Evolutionary conservation across 2,888 invertebrate species (phyloP).

Genomic region (Drosophila cracens): DNA sequence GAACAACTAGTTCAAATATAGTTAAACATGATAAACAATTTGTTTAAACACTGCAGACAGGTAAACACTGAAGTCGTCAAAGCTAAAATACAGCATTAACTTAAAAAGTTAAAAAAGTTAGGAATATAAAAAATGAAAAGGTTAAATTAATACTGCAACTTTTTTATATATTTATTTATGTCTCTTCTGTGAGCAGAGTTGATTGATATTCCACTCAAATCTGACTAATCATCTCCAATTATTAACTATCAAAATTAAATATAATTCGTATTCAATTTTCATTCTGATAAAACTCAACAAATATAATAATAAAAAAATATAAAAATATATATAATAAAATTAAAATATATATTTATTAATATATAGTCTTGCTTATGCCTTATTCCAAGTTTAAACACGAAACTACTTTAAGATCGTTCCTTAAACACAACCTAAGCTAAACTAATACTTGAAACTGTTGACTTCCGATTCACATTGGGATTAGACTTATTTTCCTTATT

Average conservation of each 20-base stretch:
- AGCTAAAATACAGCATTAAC: background rate
- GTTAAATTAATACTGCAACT: background rate
- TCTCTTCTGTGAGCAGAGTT: background rate
- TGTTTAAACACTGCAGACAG: background rate
- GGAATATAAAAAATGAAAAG: background rate
- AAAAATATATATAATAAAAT: no score
- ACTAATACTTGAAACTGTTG: background rate
- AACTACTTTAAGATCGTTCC: background rate
- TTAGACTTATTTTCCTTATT: no score
- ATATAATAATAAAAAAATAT: background rate
- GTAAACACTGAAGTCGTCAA: background rate
- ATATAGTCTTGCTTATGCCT: background rate
- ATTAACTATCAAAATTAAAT: background rate
- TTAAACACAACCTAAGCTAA: accelerated
- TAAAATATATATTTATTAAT: background rate
- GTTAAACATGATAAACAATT: background rate
- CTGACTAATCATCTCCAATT: background rate
- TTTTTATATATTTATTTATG: background rate
- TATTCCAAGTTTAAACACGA: background rate
- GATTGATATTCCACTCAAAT: background rate
- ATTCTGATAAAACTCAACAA: background rate
- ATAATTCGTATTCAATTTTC: background rate
- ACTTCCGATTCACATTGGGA: no score
- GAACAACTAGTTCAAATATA: background rate
- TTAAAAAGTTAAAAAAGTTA: background rate